Conservation (phyloP, 2,888 invertebrate genomes). For the Pocota personata region DNA sequence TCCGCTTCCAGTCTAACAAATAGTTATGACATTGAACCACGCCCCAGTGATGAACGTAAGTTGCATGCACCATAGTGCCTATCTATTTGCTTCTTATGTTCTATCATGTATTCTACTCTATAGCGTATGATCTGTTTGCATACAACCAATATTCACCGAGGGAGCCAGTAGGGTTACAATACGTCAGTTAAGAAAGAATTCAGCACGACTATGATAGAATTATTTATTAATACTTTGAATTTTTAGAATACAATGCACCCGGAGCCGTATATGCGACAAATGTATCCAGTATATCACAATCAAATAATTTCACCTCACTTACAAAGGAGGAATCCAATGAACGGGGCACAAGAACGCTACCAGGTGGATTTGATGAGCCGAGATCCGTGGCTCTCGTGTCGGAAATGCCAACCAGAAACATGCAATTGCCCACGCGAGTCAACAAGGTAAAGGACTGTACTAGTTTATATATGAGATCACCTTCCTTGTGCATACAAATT, state of each 20-base stretch:
- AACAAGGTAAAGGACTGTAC: constrained; percentile 6
- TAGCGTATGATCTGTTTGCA: constrained; percentile 64
- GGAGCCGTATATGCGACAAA: constrained; percentile 52
- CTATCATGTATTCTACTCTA: not conserved
- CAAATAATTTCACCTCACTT: constrained; percentile 54
- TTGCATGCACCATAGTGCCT: constrained; percentile 68
- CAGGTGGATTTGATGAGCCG: constrained; percentile 67
- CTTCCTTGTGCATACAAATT: too few relatives aligned
- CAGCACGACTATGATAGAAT: not conserved
- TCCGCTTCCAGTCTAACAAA: constrained; percentile 75
- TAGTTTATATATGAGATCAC: not conserved
- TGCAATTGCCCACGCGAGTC: constrained; percentile 68
- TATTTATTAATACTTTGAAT: constrained; percentile 8
- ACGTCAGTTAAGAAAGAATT: constrained; percentile 47
- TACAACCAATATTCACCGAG: constrained; percentile 65
- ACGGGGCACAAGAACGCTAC: constrained; percentile 67
- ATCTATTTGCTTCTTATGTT: not conserved
- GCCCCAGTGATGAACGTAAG: constrained; percentile 72
- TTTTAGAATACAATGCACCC: constrained; percentile 61
- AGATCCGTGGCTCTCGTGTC: constrained; percentile 72
- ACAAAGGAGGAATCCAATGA: constrained; percentile 33
- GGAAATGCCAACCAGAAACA: constrained; percentile 71
- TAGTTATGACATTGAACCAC: constrained; percentile 52
- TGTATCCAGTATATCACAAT: constrained; percentile 60
- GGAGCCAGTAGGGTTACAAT: constrained; percentile 57